Base-by-base conservation (phyloP, 2,888 invertebrate species). In the Sinodicranocentrus sp. region DNA sequence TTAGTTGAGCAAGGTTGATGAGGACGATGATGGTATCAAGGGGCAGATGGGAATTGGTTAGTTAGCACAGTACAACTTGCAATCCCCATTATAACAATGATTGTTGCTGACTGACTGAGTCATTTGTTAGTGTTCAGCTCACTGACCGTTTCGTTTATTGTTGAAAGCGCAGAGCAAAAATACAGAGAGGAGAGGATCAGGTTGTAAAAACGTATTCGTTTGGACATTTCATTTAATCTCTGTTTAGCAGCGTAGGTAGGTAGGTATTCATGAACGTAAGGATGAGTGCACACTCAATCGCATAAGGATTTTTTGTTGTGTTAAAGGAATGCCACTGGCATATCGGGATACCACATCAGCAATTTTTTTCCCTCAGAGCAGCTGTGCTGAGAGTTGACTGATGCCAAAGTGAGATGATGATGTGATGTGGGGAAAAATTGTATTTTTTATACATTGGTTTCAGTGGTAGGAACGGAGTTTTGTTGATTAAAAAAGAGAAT, bases 401-500 rank as follows among this genome's bases (percentile, higher is more conserved):
- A 39, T 39, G 39, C 6, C 6, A 39, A 5, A 39, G 39, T 39
- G 39, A 13, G 13, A 48, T 48, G 48, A 10, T 48, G n/a, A n/a
- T n/a, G 15, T 33, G 33, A 33, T 48, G 48, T 39, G 39, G n/a
- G 13, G 48, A 48, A n/a, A 48, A 3, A n/a, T 48, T 48, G 6
- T 5, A 8, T 48, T 48, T 48, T n/a, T 48, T n/a, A 48, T 48
- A 48, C n/a, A 48, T 48, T 48, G 13, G 2, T n/a, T 10, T 48
- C n/a, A n/a, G 3, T 48, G 48, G 5, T 10, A 33, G 33, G 5
- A 33, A 6, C 10, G n/a, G n/a, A 33, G 10, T 70, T 8, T 57
- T 75, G 25, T 39, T 25, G 54, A 57, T 39, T 23, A 52, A 54
- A 67, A 77, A 33, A 67, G 77, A 57, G 67, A 67, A 77, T 67